Evolutionary conservation across 1,140 invertebrate genomes (phyloP).

Genomic region (Panagrolaimus sp.): DNA sequence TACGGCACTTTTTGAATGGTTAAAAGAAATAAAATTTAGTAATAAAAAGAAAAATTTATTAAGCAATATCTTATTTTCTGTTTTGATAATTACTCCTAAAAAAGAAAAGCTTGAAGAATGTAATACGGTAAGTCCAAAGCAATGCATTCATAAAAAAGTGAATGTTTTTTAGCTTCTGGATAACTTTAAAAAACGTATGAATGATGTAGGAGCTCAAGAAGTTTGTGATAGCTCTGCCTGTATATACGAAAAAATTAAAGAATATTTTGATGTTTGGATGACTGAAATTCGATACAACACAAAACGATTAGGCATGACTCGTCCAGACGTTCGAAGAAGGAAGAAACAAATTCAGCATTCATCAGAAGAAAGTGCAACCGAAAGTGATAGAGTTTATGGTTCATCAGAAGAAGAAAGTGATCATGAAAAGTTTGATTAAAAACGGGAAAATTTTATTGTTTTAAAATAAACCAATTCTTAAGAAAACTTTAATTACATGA

Average conservation of each 20-base stretch:
- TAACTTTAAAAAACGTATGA: neutral
- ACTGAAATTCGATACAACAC: neutral
- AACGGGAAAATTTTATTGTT: no score
- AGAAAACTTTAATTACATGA: no score
- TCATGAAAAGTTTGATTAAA: conserved; percentile 14
- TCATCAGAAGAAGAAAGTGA: neutral
- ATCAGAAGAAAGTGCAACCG: neutral
- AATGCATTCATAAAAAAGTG: no score
- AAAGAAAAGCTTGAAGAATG: neutral
- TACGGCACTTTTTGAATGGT: neutral
- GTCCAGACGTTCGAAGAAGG: neutral
- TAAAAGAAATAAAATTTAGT: neutral
- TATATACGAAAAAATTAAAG: neutral
- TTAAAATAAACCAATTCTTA: no score
- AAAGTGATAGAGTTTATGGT: neutral
- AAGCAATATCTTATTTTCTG: conserved; percentile 8
- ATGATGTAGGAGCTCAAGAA: conserved; percentile 1
- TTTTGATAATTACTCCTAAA: neutral
- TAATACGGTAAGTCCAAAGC: neutral
- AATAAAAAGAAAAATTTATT: neutral
- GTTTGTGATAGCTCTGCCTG: conserved; percentile 3
- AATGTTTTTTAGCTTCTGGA: neutral
- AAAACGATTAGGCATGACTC: neutral
- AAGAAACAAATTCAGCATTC: neutral
- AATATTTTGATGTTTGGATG: conserved; percentile 13